A percentile compares a stretch with the other conserved stretches of the same genome.
phyloP scores from a whole-genome alignment of 2,888 invertebrate genomes.

The Drosophila mimetica region DNA sequence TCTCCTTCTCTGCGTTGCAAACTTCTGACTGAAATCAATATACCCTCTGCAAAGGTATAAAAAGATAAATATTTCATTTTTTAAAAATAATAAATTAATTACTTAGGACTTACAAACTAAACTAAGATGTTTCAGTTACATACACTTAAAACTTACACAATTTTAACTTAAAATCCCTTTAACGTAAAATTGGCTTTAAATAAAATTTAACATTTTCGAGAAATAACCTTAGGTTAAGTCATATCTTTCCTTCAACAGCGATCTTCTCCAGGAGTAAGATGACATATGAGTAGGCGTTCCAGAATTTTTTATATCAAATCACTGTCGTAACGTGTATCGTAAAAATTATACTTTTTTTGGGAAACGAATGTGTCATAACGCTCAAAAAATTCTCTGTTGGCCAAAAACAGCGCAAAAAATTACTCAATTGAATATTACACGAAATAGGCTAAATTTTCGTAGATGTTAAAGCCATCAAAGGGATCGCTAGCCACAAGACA shows the following conservation, averaged over 20 bases:
- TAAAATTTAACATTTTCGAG: too few relatives aligned
- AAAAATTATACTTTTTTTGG: conserved; percentile 58
- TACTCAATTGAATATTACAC: conserved; percentile 22
- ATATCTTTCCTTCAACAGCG: not conserved
- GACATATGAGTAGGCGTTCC: not conserved
- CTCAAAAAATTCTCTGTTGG: conserved; percentile 70
- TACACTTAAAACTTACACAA: too few relatives aligned
- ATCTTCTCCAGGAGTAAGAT: not conserved
- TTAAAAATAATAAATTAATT: too few relatives aligned
- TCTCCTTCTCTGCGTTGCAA: too few relatives aligned
- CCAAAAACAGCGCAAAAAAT: conserved; percentile 56
- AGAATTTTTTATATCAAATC: conserved; percentile 18
- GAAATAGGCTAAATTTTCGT: conserved; percentile 55
- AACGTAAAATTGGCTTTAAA: too few relatives aligned
- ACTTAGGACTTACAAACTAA: too few relatives aligned
- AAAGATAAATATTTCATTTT: too few relatives aligned
- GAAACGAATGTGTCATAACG: conserved; percentile 61
- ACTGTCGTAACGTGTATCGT: conserved; percentile 36
- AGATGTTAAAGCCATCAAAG: conserved; percentile 39
- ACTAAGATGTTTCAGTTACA: too few relatives aligned
- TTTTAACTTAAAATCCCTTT: too few relatives aligned
- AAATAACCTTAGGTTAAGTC: too few relatives aligned
- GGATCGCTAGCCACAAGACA: conserved; percentile 12
- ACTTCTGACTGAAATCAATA: too few relatives aligned
- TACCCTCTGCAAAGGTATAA: too few relatives aligned